Percentiles rank a stretch among this genome's conserved stretches.
These are phyloP conservation scores for Carassius auratus DNA, from an alignment of 2,113 vertebrate species.

Conservation along the genomic window DNA sequence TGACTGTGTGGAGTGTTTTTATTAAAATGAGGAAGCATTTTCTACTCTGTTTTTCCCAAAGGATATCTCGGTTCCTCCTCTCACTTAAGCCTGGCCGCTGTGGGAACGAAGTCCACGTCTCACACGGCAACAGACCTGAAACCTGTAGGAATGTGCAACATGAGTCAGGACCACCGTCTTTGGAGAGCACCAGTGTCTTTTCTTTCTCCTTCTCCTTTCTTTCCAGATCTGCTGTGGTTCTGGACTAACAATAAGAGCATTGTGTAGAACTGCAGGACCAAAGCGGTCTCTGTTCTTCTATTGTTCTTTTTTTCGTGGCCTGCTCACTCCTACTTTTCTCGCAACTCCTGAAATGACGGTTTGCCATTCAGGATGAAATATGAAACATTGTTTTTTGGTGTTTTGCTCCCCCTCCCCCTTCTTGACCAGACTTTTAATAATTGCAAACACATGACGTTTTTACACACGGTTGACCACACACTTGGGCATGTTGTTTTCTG, in stretches of 20 bases:
- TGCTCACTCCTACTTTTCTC: conserved; percentile 46
- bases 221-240: conserved; percentile 52
- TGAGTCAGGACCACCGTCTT: conserved; percentile 39
- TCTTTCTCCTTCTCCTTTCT: conserved; percentile 44
- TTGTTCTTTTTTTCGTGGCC: conserved; percentile 58
- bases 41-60: conserved; percentile 13
- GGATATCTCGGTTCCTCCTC: neutral
- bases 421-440: conserved; percentile 58
- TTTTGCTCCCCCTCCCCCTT: conserved; percentile 31
- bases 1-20: neutral
- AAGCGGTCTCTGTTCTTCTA: conserved; percentile 44
- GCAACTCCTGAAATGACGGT: conserved; percentile 49
- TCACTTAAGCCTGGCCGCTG: neutral
- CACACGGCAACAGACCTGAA: conserved; percentile 62
- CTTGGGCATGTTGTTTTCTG: neutral
- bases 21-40: conserved; percentile 2
- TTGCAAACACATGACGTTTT: conserved; percentile 61
- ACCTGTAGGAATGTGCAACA: conserved; percentile 67
- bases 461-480: conserved; percentile 52
- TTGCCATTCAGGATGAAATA: conserved; percentile 66
- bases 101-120: conserved; percentile 25
- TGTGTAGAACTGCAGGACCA: conserved; percentile 62
- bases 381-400: conserved; percentile 56
- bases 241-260: conserved; percentile 64
- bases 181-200: conserved; percentile 35